A percentile compares a stretch with the other conserved stretches of the same genome.
Evolutionary conservation across 2,888 invertebrate species (phyloP).

Genomic region (Drosophila lutescens): DNA sequence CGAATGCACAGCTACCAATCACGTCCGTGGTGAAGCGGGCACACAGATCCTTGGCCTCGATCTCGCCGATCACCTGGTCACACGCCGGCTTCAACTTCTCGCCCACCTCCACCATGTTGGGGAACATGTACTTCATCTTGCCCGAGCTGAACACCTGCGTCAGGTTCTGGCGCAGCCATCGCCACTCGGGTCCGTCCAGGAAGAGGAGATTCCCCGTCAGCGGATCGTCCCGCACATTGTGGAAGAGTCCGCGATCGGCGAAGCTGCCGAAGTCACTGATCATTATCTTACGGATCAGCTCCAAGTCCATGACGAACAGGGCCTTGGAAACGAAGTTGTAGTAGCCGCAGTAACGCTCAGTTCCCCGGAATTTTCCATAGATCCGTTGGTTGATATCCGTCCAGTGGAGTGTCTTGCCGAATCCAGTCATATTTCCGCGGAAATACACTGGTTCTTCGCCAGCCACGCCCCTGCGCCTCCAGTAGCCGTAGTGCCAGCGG

Average conservation of each 20-base stretch:
- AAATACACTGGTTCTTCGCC: constrained; percentile 56
- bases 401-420: constrained; percentile 55
- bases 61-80: constrained; percentile 53
- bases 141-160: constrained; percentile 85
- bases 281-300: constrained; percentile 78
- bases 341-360: constrained; percentile 66
- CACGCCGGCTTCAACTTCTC: constrained; percentile 29
- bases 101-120: constrained; percentile 69
- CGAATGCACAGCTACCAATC: constrained; percentile 85
- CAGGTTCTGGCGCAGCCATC: constrained; percentile 83
- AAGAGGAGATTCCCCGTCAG: constrained; percentile 78
- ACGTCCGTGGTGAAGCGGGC: constrained; percentile 85
- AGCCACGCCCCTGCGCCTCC: constrained; percentile 62
- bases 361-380: constrained; percentile 56
- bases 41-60: constrained; percentile 84
- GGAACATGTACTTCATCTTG: constrained; percentile 85
- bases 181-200: constrained; percentile 84
- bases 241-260: constrained; percentile 77
- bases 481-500: constrained; percentile 56
- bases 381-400: constrained; percentile 66
- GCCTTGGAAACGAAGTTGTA: constrained; percentile 68
- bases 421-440: constrained; percentile 70
- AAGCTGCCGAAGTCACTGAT: constrained; percentile 83
- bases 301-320: constrained; percentile 71
- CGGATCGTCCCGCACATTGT: constrained; percentile 81